Conservation (phyloP, 2,888 invertebrate species). For the Drosophila kanekoi region DNA sequence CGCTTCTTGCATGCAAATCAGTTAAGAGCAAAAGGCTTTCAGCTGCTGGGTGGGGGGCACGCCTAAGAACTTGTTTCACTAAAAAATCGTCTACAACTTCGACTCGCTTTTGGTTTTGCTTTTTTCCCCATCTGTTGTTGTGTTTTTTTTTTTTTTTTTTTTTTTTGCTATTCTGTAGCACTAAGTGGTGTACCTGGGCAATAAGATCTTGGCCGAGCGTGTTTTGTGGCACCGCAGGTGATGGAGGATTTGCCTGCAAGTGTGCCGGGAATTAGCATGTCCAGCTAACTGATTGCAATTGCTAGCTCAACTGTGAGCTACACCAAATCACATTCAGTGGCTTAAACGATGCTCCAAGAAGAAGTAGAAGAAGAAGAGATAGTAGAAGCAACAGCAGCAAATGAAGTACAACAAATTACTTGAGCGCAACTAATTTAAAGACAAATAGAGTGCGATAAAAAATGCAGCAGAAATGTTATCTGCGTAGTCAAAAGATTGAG, state of each 20-base stretch:
- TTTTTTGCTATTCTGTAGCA: constrained; percentile 26
- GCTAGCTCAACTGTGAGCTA: constrained; percentile 23
- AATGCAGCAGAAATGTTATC: not conserved
- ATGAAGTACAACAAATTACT: constrained; percentile 4
- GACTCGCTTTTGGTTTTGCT: constrained; percentile 59
- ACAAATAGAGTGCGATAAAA: constrained; percentile 8
- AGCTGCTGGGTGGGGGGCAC: constrained; percentile 8
- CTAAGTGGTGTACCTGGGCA: constrained; percentile 52
- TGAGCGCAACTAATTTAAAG: constrained; percentile 16
- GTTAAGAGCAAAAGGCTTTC: constrained; percentile 42
- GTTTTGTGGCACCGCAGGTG: constrained; percentile 48
- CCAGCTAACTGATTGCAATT: constrained; percentile 47
- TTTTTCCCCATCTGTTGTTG: constrained; percentile 39
- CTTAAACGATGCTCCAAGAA: constrained; percentile 16
- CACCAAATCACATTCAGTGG: constrained; percentile 24
- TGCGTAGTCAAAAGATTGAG: too few species aligned
- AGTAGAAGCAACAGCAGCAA: not conserved
- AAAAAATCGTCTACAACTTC: constrained; percentile 27
- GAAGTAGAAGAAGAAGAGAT: too few species aligned
- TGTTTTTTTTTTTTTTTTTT: not conserved
- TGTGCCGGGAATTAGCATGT: constrained; percentile 75
- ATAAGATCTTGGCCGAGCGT: constrained; percentile 27
- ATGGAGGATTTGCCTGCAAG: constrained; percentile 63
- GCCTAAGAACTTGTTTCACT: constrained; percentile 65
- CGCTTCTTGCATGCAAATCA: constrained; percentile 74